Percentiles rank a stretch among this genome's conserved stretches.
Conservation (phyloP, 2,888 invertebrate genomes). For the Malachius bipustulatus region DNA sequence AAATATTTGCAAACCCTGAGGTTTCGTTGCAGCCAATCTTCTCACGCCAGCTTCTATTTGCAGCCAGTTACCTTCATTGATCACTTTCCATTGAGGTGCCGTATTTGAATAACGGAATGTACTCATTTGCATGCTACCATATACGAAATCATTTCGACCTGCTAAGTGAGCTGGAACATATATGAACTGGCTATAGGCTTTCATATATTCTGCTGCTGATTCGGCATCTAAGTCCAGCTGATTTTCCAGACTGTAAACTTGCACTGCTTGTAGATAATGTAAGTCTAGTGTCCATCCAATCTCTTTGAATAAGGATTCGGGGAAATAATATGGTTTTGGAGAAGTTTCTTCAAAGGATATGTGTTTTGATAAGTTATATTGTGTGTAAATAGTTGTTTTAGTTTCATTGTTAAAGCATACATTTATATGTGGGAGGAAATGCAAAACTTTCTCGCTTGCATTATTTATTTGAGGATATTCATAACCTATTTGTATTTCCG, state of each 20-base stretch:
- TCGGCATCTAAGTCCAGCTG: constrained; percentile 22
- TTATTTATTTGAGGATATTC: no score
- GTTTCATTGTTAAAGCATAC: no score
- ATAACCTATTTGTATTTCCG: no score
- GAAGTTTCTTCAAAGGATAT: constrained; percentile 40
- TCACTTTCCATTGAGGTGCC: constrained; percentile 51
- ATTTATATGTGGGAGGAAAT: no score
- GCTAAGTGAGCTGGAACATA: constrained; percentile 48
- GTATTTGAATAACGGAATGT: constrained; percentile 51
- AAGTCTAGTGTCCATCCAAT: no score
- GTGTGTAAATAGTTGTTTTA: constrained; percentile 43
- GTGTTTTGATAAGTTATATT: constrained; percentile 38
- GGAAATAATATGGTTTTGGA: no score
- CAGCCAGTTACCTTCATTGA: constrained; percentile 47
- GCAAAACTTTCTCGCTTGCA: no score
- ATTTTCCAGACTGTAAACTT: no score
- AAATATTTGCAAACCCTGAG: constrained; percentile 35
- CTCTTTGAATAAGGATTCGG: no score
- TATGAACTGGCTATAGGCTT: constrained; percentile 28
- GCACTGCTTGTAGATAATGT: no score
- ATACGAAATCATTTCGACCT: constrained; percentile 48
- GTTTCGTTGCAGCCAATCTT: constrained; percentile 30
- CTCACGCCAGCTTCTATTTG: constrained; percentile 38
- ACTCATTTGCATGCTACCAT: constrained; percentile 42
- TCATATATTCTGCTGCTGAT: constrained; percentile 34